phyloP scores from a whole-genome alignment of 2,797 vertebrate genomes.

The Pseudomugil tenellus region DNA sequence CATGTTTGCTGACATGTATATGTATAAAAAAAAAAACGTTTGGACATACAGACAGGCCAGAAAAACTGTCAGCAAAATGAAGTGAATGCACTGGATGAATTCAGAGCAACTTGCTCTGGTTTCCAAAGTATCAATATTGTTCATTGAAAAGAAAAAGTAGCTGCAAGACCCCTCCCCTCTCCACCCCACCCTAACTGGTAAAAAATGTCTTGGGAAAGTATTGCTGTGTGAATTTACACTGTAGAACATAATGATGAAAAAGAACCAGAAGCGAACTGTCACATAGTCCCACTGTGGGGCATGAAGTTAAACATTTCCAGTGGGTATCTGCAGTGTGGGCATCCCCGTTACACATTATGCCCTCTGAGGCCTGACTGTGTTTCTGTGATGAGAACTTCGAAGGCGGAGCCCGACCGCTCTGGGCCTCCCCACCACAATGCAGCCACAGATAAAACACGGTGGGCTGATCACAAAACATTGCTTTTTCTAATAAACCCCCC shows the following conservation, averaged over 20 bases:
- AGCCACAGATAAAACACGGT: constrained; percentile 51
- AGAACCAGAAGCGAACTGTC: constrained; percentile 57
- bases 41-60: not conserved
- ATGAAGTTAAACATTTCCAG: constrained; percentile 61
- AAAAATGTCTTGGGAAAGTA: constrained; percentile 15
- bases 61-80: constrained; percentile 19
- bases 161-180: not conserved
- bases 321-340: constrained; percentile 60
- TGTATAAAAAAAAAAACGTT: constrained; percentile 23
- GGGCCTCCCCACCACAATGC: constrained; percentile 35
- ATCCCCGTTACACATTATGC: constrained; percentile 46
- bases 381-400: constrained; percentile 19
- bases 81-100: constrained; percentile 17
- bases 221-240: constrained; percentile 53
- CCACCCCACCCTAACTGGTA: no score
- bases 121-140: constrained; percentile 35
- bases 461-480: constrained; percentile 65
- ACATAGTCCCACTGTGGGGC: constrained; percentile 37
- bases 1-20: constrained; percentile 45
- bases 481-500: constrained; percentile 63
- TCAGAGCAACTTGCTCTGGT: constrained; percentile 22
- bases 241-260: constrained; percentile 56
- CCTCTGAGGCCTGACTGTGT: constrained; percentile 41
- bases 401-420: constrained; percentile 36
- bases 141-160: constrained; percentile 34